phyloP scores from a whole-genome alignment of 1,140 invertebrate genomes.

The Heliconius eleuchia region DNA sequence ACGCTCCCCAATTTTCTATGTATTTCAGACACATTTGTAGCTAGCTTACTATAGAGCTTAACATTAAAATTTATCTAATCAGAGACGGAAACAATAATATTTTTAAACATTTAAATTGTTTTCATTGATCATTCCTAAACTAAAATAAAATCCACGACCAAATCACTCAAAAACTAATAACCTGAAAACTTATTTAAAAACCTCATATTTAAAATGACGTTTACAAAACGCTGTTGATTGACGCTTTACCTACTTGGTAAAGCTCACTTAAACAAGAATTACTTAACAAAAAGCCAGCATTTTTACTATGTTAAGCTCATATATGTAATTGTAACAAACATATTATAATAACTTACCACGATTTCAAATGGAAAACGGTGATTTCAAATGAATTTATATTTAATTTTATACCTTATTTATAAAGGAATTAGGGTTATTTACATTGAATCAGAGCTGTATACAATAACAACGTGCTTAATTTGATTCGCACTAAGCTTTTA shows the following conservation, averaged over 20 bases:
- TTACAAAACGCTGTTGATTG: constrained; percentile 2
- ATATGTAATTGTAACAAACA: constrained; percentile 36
- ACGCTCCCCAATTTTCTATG: no score
- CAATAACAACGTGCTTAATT: constrained; percentile 20
- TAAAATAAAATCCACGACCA: background rate
- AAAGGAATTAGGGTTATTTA: background rate
- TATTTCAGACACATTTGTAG: no score
- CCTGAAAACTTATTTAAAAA: background rate
- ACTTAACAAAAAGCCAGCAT: background rate
- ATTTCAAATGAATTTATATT: constrained; percentile 27
- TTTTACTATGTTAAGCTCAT: constrained; percentile 21
- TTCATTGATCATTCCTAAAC: no score
- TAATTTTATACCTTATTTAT: background rate
- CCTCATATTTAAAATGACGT: background rate
- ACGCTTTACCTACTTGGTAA: background rate
- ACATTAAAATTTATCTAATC: no score
- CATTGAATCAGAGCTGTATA: background rate
- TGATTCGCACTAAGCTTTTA: constrained; percentile 24
- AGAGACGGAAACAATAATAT: no score
- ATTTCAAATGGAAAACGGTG: constrained; percentile 35
- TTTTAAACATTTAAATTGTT: no score
- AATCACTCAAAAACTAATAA: background rate
- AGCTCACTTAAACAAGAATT: constrained; percentile 8
- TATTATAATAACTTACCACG: constrained; percentile 35
- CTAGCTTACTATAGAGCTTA: no score